Base-by-base conservation (phyloP, 2,888 invertebrate species). In the Dyspetes luteomarginatus region DNA sequence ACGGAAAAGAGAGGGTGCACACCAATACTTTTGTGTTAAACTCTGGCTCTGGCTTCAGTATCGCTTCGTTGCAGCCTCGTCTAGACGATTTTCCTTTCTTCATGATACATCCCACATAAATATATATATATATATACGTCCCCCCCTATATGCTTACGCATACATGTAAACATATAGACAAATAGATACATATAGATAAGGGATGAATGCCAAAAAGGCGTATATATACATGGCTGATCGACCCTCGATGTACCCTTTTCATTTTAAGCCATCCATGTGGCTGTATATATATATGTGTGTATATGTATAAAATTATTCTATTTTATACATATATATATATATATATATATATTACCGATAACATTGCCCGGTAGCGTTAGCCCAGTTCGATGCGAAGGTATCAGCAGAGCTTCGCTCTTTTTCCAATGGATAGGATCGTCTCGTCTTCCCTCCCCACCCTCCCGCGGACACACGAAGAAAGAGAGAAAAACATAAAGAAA, bases 11-110 rank as follows among this genome's bases (percentile, higher is more conserved):
- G 45, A 62, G 55, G 67, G 67, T 56, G 55, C 80, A n/a, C n/a
- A 72, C 77, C 68, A 76, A 73, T 68, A 78, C 76, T 45, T 60
- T 41, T 48, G 48, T 48, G 17, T 65, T 28, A 28, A 58, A 12
- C 9, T 5, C 45, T 22, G 17, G 62, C 52, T 36, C 58, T 78
- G 60, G 60, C 52, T 45, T 69, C 56, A 17, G 36, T n/a, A n/a
- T 55, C 41, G 36, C 28, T 68, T 36, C 72, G 64, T 65, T 74
- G 77, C 77, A 81, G 26, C 67, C 48, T 64, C 58, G 81, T 81
- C 81, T 78, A 78, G 81, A 81, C 81, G 73, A 69, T 64, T 68
- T 50, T 79, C 5, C 19, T 12, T 68, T 30, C 28, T 58, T 28
- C 30, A 28, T 52, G 64, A 81, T 81, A 81, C 68, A 77, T 43